phyloP scores from a whole-genome alignment of 2,888 invertebrate species.

The Hylaea fasciaria region DNA sequence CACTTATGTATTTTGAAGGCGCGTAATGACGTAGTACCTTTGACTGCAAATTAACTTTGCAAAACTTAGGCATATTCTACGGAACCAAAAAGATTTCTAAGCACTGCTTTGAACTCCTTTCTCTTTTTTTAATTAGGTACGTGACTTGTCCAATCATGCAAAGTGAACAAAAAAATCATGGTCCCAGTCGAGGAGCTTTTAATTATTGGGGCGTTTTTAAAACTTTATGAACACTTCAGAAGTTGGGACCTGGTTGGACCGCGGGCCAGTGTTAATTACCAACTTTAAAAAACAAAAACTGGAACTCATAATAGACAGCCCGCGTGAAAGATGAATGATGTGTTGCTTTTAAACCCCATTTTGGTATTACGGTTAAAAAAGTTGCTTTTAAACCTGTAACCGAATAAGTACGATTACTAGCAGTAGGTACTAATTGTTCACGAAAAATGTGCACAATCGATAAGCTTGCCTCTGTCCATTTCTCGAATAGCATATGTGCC shows the following conservation, averaged over 20 bases:
- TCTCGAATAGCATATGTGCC: too few relatives aligned
- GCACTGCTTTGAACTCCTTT: neutral
- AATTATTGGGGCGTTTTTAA: slow-evolving; percentile 77
- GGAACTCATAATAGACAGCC: slow-evolving; percentile 84
- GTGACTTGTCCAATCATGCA: slow-evolving; percentile 55
- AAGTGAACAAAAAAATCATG: slow-evolving; percentile 55
- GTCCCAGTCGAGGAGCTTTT: slow-evolving; percentile 63
- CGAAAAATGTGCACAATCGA: too few relatives aligned
- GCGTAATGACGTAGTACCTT: too few relatives aligned
- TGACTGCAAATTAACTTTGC: too few relatives aligned
- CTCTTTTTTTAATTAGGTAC: slow-evolving; percentile 34
- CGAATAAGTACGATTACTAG: too few relatives aligned
- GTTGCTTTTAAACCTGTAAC: too few relatives aligned
- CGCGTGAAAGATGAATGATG: slow-evolving; percentile 81
- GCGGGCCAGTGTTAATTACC: slow-evolving; percentile 79
- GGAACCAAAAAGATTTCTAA: neutral
- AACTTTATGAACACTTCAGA: slow-evolving; percentile 77
- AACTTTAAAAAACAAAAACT: slow-evolving; percentile 76
- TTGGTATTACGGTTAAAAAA: neutral
- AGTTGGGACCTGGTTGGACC: slow-evolving; percentile 73
- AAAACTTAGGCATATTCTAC: too few relatives aligned
- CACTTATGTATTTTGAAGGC: too few relatives aligned
- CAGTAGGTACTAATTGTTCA: too few relatives aligned
- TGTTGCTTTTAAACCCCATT: slow-evolving; percentile 58
- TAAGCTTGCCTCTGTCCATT: too few relatives aligned